These are phyloP conservation scores for Diogma glabrata DNA, from an alignment of 2,888 invertebrate species.

Conservation along the genomic window DNA sequence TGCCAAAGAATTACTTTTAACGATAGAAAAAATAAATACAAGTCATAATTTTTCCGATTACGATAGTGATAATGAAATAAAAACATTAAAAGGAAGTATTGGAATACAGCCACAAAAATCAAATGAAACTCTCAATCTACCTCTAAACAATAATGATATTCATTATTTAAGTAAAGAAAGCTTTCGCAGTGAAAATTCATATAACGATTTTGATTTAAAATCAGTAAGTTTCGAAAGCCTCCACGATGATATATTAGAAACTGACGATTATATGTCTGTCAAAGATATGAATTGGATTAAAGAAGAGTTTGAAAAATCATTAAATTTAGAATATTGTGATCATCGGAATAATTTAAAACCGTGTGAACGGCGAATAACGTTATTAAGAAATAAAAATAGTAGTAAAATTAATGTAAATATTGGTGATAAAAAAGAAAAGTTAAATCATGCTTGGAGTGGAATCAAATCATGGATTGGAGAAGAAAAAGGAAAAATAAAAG, in stretches of 20 bases:
- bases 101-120: not conserved
- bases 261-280: slow-evolving; percentile 29
- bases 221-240: slow-evolving; percentile 35
- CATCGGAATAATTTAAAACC: slow-evolving; percentile 35
- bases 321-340: slow-evolving; percentile 35
- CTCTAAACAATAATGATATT: slow-evolving; percentile 3
- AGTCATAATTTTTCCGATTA: not conserved
- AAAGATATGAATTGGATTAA: slow-evolving; percentile 36
- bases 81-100: not conserved
- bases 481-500: slow-evolving; percentile 31
- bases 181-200: slow-evolving; percentile 22
- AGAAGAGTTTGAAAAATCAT: slow-evolving; percentile 27
- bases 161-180: slow-evolving; percentile 27
- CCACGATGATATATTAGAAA: slow-evolving; percentile 26
- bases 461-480: slow-evolving; percentile 36
- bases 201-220: slow-evolving; percentile 33
- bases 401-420: slow-evolving; percentile 27
- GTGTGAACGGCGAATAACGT: slow-evolving; percentile 32
- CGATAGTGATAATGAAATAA: not conserved
- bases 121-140: not conserved
- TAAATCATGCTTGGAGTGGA: slow-evolving; percentile 35
- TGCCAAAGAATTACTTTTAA: slow-evolving; percentile 32
- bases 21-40: slow-evolving; percentile 34
- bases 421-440: slow-evolving; percentile 32
- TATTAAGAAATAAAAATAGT: slow-evolving; percentile 34